Evolutionary conservation across 2,113 vertebrate genomes (phyloP).

Genomic region (Corythaeola cristata): DNA sequence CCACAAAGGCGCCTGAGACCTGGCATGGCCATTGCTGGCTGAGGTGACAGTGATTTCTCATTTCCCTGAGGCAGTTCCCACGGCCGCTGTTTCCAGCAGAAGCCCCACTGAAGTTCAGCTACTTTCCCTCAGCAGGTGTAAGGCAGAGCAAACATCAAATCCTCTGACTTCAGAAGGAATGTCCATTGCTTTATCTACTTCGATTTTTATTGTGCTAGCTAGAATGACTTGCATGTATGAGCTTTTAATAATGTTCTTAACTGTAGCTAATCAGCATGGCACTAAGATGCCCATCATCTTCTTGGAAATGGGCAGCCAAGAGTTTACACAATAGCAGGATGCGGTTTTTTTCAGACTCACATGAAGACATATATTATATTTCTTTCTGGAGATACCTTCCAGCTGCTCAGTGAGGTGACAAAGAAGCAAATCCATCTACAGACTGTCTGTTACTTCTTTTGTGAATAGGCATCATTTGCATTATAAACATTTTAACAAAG

Average conservation of each 20-base stretch:
- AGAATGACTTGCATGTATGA: background rate
- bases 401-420: slow-evolving; percentile 3
- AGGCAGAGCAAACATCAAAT: background rate
- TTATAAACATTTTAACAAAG: slow-evolving; percentile 30
- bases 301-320: background rate
- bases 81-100: rapidly evolving
- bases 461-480: background rate
- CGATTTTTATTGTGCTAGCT: background rate
- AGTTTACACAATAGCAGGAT: background rate
- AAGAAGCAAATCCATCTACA: background rate
- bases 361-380: background rate
- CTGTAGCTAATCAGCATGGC: background rate
- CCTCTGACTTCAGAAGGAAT: background rate
- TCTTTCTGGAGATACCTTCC: background rate
- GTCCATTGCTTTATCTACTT: background rate
- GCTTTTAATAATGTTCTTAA: background rate
- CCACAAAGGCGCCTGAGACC: background rate
- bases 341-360: background rate
- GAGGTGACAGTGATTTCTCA: background rate
- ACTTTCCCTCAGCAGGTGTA: background rate
- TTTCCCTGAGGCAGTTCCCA: background rate
- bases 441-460: background rate
- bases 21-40: rapidly evolving
- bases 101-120: background rate
- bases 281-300: background rate